Evolutionary conservation across 2,888 invertebrate species (phyloP).

Genomic region (Drosophila anceps): DNA sequence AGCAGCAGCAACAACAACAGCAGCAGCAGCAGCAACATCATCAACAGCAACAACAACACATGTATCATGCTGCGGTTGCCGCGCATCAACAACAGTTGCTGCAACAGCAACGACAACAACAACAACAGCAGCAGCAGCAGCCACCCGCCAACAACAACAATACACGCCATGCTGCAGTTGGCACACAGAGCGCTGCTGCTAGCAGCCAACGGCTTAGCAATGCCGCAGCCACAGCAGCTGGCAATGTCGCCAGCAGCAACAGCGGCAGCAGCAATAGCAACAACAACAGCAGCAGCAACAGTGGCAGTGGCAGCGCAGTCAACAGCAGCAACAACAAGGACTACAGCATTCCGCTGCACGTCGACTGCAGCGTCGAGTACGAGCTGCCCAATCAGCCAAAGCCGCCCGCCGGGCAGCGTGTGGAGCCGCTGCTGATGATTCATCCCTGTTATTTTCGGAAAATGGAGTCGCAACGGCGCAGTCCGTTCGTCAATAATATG

Average conservation of each 20-base stretch:
- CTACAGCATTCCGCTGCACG: conserved; percentile 94
- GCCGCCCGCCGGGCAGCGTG: conserved; percentile 93
- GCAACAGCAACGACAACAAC: conserved; percentile 60
- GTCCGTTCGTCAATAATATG: conserved; percentile 93
- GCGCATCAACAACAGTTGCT: conserved; percentile 72
- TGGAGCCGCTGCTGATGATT: conserved; percentile 95
- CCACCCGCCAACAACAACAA: conserved; percentile 45
- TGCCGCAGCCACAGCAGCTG: conserved; percentile 68
- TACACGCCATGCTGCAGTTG: conserved; percentile 48
- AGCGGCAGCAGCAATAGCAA: conserved; percentile 80
- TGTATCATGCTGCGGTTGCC: conserved; percentile 70
- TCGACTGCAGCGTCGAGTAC: conserved; percentile 96
- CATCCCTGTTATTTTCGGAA: conserved; percentile 95
- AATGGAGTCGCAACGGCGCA: conserved; percentile 93
- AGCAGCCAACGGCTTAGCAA: conserved; percentile 52
- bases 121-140: conserved; percentile 52
- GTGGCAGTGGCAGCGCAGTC: conserved; percentile 60
- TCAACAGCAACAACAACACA: conserved; percentile 57
- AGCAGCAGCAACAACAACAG: conserved; percentile 56
- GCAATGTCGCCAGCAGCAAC: conserved; percentile 76
- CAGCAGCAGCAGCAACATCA: conserved; percentile 57
- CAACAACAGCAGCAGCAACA: conserved; percentile 68
- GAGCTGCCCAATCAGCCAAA: conserved; percentile 95
- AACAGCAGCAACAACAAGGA: conserved; percentile 89
- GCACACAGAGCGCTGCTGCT: conserved; percentile 55